Base-by-base conservation (phyloP, 2,888 invertebrate species). In the Acrobasis consociella region DNA sequence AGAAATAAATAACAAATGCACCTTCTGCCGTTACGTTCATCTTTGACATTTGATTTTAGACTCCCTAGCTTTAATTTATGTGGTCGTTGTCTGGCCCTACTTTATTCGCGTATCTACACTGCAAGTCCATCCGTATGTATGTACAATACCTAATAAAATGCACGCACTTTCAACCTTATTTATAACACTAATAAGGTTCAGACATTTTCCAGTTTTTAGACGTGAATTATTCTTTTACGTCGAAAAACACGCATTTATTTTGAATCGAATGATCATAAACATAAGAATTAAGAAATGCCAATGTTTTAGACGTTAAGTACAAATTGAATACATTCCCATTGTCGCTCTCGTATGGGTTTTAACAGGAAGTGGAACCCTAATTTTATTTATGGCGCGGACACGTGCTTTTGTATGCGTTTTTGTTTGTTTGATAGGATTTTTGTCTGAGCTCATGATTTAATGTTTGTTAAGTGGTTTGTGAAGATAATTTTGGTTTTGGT, bases 371-470 rank as follows among this genome's bases (percentile, higher is more conserved):
- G 78, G 76, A 69, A 76, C 82, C 83, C 86, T 87, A 84, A 87
- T 86, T 86, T 89, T 85, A 85, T 90, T 88, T 87, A 89, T 87
- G 84, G 76, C 71, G 75, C 73, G 77, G 81, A 82, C 87, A 83
- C 86, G 85, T 81, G 86, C 74, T 78, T 77, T 72, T 76, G 69
- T 81, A 74, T 81, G 76, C 73, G 59, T 67, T 42, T 59, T 64
- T 62, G 51, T 50, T n/a, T 55, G 55, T 62, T 60, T 62, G 49
- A 59, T 50, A 62, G 58, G 58, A 49, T 53, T 38, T 55, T 60
- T 59, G 17, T 51, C 60, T 63, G 55, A 60, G 22, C 55, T 53
- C 46, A 46, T 61, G 61, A 53, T 61, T 61, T 61, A 53, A 61
- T 62, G 56, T 56, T 46, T 42, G 56, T 56, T 56, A 46, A 56